phyloP scores from a whole-genome alignment of 2,113 vertebrate genomes.

The Ochotona curzoniae region DNA sequence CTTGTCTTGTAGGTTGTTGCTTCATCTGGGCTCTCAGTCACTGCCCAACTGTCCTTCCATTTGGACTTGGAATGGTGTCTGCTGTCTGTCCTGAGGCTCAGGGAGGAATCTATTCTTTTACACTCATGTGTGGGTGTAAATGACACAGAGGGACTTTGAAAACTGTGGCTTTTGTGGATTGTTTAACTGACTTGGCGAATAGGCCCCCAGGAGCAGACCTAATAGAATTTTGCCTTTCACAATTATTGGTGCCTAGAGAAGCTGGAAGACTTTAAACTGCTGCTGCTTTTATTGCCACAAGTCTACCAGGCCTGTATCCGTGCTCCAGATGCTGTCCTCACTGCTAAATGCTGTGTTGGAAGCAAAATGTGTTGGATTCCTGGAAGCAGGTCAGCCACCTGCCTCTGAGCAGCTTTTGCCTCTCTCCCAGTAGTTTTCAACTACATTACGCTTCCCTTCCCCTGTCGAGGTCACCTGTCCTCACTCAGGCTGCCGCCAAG shows the following conservation, averaged over 20 bases:
- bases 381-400: background rate
- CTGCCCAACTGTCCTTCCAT: background rate
- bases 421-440: background rate
- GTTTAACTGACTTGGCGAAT: background rate
- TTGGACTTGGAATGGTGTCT: background rate
- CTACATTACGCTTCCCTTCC: background rate
- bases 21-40: background rate
- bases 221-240: background rate
- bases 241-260: background rate
- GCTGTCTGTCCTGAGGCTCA: background rate
- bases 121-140: background rate
- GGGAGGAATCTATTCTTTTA: background rate
- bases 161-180: background rate
- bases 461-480: background rate
- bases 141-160: background rate
- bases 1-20: background rate
- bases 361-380: background rate
- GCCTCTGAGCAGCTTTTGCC: background rate
- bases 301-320: background rate
- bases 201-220: background rate
- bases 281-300: background rate
- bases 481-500: background rate
- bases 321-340: rapidly evolving
- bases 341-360: slow-evolving; percentile 1
- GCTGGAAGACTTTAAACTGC: background rate